phyloP scores from a whole-genome alignment of 2,888 invertebrate species.

The Lasioglossum calceatum region DNA sequence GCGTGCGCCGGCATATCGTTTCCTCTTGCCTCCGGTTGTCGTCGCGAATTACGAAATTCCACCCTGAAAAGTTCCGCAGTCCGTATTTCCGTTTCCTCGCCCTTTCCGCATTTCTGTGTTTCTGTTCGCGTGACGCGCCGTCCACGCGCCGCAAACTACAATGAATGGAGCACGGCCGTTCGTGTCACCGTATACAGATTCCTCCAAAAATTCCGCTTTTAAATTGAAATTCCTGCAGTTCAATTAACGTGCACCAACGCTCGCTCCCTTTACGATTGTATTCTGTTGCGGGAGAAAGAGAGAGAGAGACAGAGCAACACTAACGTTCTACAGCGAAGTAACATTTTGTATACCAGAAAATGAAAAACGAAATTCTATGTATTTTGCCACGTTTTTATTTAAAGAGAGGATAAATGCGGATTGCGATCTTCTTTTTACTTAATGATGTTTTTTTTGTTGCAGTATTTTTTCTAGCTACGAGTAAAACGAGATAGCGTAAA shows the following conservation, averaged over 20 bases:
- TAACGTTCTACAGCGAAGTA: not conserved
- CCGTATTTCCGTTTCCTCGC: constrained; percentile 5
- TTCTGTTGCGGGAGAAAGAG: not conserved
- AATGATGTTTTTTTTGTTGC: too few relatives aligned
- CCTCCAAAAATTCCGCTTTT: not conserved
- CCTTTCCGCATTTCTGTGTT: constrained; percentile 15
- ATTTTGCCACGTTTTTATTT: not conserved
- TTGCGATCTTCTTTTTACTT: not conserved
- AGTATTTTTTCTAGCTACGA: too few relatives aligned
- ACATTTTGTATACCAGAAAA: not conserved
- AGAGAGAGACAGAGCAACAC: not conserved
- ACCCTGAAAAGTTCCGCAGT: not conserved
- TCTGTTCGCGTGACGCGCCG: constrained; percentile 17
- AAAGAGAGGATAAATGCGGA: not conserved
- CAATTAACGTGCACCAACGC: not conserved
- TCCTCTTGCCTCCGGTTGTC: not conserved
- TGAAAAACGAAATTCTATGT: not conserved
- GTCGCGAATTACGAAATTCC: constrained; percentile 45
- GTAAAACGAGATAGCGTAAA: too few relatives aligned
- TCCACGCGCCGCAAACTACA: not conserved
- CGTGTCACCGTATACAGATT: not conserved
- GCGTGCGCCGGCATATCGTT: constrained; percentile 12
- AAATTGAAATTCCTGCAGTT: constrained; percentile 19
- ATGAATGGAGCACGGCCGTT: constrained; percentile 16
- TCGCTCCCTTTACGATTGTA: not conserved